phyloP scores from a whole-genome alignment of 2,113 vertebrate genomes.

The Aix galericulata region DNA sequence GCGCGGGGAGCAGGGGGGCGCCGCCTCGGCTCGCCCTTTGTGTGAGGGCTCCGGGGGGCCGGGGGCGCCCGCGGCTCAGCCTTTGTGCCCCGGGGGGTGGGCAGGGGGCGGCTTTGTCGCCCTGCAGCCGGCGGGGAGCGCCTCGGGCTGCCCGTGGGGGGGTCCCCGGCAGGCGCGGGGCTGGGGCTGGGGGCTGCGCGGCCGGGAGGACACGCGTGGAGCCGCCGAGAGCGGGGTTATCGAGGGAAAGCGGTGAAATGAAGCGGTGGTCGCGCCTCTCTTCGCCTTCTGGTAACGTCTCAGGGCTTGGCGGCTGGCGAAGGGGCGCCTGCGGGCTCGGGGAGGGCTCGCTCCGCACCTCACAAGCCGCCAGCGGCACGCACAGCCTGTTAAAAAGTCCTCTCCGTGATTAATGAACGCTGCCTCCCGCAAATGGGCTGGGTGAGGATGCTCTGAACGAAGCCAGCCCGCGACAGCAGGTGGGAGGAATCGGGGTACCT shows the following conservation, averaged over 20 bases:
- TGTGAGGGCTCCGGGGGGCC: no score
- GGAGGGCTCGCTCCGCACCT: rapidly evolving
- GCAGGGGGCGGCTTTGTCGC: no score
- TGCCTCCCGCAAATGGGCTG: not conserved
- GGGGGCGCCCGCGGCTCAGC: no score
- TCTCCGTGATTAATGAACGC: no score
- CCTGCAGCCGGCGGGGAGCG: no score
- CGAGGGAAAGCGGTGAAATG: not conserved
- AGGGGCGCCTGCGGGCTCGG: not conserved
- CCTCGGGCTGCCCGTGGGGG: no score
- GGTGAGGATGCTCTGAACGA: not conserved
- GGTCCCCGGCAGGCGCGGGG: no score
- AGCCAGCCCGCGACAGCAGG: not conserved
- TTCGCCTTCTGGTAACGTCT: no score
- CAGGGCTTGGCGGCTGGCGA: not conserved
- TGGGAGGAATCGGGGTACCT: constrained; percentile 1
- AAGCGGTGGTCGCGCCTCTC: not conserved
- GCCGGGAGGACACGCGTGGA: not conserved
- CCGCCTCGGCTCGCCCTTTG: no score
- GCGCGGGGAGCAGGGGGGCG: no score
- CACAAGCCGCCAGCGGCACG: not conserved
- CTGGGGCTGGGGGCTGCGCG: no score
- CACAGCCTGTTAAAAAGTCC: not conserved
- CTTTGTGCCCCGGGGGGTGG: no score
- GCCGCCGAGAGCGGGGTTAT: not conserved